phyloP scores from a whole-genome alignment of 1,140 invertebrate species.

The Lepidurus apus region DNA sequence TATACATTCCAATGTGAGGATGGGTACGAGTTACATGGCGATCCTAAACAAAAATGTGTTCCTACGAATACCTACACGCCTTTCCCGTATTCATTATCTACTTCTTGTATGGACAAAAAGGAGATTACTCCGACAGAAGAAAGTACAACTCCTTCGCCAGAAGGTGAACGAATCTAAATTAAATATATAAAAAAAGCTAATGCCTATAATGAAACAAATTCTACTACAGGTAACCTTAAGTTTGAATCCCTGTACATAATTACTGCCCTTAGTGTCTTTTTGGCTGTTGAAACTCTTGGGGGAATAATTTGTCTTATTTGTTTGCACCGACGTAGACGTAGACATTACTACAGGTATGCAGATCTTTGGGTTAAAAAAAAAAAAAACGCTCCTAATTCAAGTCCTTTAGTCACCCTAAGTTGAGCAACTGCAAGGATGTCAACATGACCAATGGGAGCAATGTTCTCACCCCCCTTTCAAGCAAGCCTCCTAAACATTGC shows the following conservation, averaged over 20 bases:
- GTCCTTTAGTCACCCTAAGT: too few relatives aligned
- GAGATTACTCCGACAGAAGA: background rate
- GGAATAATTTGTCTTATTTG: background rate
- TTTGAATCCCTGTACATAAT: background rate
- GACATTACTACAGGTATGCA: background rate
- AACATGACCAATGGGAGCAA: too few relatives aligned
- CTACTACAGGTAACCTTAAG: background rate
- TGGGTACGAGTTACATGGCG: background rate
- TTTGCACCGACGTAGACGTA: background rate
- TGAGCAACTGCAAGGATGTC: too few relatives aligned
- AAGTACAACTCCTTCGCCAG: too few relatives aligned
- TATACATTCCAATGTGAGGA: background rate
- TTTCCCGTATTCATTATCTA: background rate
- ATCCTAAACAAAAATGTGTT: background rate
- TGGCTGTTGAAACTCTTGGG: background rate
- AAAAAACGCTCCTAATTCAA: too few relatives aligned
- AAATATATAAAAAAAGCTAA: too few relatives aligned
- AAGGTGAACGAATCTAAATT: too few relatives aligned
- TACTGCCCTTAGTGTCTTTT: background rate
- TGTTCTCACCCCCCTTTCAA: too few relatives aligned
- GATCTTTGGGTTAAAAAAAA: background rate
- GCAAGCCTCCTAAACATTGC: fast-evolving
- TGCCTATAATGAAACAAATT: too few relatives aligned
- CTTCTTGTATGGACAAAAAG: background rate
- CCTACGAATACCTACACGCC: background rate